Conservation (phyloP, 2,888 invertebrate genomes). For the Cephus pulcher region DNA sequence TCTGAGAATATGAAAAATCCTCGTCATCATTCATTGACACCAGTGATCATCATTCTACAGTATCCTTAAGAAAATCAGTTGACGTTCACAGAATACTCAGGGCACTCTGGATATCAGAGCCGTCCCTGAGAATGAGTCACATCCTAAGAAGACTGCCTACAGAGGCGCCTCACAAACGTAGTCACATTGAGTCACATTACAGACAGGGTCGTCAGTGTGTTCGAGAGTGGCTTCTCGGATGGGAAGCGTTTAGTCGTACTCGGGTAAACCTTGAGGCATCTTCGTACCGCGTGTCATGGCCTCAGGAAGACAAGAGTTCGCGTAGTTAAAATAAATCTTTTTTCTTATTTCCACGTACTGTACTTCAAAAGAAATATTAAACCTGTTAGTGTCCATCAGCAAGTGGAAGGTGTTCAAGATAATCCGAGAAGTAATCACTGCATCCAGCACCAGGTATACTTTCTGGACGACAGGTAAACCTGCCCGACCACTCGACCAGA, state of each 20-base stretch:
- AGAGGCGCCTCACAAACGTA: slow-evolving; percentile 39
- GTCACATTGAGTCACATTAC: slow-evolving; percentile 10
- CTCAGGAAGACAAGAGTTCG: neutral
- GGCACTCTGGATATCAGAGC: neutral
- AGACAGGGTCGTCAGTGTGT: neutral
- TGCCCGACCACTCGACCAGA: neutral
- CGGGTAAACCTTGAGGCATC: neutral
- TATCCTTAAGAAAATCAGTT: neutral
- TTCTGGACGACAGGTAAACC: neutral
- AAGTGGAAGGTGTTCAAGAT: neutral
- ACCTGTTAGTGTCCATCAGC: neutral
- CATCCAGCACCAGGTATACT: neutral
- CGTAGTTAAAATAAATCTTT: neutral
- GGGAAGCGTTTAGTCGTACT: neutral
- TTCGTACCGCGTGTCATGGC: neutral
- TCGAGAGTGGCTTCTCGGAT: neutral
- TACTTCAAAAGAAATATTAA: neutral
- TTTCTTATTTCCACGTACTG: neutral
- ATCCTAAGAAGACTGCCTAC: slow-evolving; percentile 38
- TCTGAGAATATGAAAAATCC: slow-evolving; percentile 29
- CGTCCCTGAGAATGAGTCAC: slow-evolving; percentile 37
- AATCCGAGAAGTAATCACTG: neutral
- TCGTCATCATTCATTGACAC: neutral
- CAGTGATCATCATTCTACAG: neutral
- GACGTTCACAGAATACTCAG: neutral